Conservation (phyloP, 2,113 vertebrate species). For the Atractosteus spatula region DNA sequence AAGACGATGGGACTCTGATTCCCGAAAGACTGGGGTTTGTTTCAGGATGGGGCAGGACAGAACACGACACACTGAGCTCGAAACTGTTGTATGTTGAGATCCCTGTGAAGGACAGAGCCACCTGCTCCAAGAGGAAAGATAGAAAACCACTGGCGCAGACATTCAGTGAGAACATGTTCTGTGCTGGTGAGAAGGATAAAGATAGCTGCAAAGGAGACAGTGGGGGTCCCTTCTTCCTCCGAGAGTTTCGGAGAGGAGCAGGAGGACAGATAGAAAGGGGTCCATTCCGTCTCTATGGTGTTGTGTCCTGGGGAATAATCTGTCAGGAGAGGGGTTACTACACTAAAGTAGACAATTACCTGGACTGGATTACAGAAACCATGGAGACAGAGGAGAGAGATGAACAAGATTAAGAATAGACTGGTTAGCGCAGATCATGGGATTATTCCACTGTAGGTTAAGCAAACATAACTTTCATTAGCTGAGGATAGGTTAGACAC, state of each 20-base stretch:
- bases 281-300: conserved; percentile 57
- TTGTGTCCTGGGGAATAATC: conserved; percentile 83
- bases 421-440: too few relatives aligned
- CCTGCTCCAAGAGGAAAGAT: too few relatives aligned
- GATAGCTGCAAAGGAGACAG: conserved; percentile 85
- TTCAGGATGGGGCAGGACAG: conserved; percentile 75
- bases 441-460: too few relatives aligned
- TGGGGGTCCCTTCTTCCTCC: conserved; percentile 71
- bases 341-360: conserved; percentile 78
- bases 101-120: too few relatives aligned
- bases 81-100: too few relatives aligned
- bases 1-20: conserved; percentile 23
- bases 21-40: conserved; percentile 62
- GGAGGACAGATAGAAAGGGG: neutral
- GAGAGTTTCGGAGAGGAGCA: conserved; percentile 24
- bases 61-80: too few relatives aligned
- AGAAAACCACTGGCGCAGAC: fast-evolving
- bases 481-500: too few relatives aligned
- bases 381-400: conserved; percentile 47
- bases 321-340: conserved; percentile 82
- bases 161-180: conserved; percentile 87
- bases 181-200: conserved; percentile 64
- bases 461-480: too few relatives aligned
- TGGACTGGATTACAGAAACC: conserved; percentile 81
- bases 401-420: neutral